Base-by-base conservation (phyloP, 1,140 invertebrate species). In the Calliopsis andreniformis region DNA sequence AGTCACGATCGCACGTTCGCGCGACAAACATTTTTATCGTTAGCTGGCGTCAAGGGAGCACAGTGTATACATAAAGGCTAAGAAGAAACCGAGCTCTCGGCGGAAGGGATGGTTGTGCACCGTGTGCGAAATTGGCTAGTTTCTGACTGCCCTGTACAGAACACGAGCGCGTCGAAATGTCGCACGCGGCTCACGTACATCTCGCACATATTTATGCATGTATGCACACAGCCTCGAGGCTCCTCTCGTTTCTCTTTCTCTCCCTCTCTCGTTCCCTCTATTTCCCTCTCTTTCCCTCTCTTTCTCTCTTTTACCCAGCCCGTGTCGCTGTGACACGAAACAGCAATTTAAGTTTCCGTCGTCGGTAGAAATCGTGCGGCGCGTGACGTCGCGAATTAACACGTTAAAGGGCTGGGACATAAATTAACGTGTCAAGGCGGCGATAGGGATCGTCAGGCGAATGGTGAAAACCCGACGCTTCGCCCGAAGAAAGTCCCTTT, bases 291-390 rank as follows among this genome's bases (percentile, higher is more conserved):
- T n/a, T 18, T 12, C 30, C 72, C 10, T 18, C 6, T 5, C 14
- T 18, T 7, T 30, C 0, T 18, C 0, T 3, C 20, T 25, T 28
- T 20, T 25, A 28, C 12, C 14, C 3, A 3, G 25, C 51, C 20
- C 39, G 32, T 43, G 62, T 49, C 42, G 72, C 59, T 7, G 80
- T 66, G 87, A 88, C 88, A 88, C 88, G 86, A 85, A 88, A 88
- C 86, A 83, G 88, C 87, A 88, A 90, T 88, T 90, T 90, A 88
- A 89, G 88, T 88, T 89, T 87, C 85, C 85, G 86, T 85, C 79
- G 85, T 66, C 64, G 73, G 58, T 59, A 35, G 79, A 70, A 70
- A 63, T 75, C 76, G 78, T 71, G 83, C 77, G 78, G 85, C 87
- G 87, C 87, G 87, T 88, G 86, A 88, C 86, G 83, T 72, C 73